A percentile compares a stretch with the other conserved stretches of the same genome.
These are phyloP conservation scores for Acronicta alni DNA, from an alignment of 2,888 invertebrate species.

Conservation along the genomic window DNA sequence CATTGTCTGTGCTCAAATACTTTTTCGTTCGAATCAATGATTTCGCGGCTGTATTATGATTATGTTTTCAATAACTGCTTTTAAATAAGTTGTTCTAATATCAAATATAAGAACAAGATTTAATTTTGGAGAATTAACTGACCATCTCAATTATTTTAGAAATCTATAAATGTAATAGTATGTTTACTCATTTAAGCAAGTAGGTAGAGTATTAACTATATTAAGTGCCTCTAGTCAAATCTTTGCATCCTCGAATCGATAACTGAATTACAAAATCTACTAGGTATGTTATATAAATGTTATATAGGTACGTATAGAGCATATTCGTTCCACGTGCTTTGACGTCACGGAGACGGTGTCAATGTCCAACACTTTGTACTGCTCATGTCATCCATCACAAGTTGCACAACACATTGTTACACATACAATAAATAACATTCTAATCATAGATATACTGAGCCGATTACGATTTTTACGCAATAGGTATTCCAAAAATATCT, in stretches of 20 bases:
- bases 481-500: no score
- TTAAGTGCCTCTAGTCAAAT: no score
- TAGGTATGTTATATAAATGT: no score
- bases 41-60: background rate
- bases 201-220: no score
- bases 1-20: slow-evolving; percentile 31
- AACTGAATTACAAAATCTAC: background rate
- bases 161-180: no score
- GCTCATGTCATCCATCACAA: background rate
- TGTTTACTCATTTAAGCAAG: no score
- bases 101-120: no score
- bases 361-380: slow-evolving; percentile 29
- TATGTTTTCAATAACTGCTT: background rate
- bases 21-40: slow-evolving; percentile 5
- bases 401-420: slow-evolving; percentile 3
- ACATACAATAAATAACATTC: slow-evolving; percentile 1
- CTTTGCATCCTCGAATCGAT: no score
- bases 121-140: no score
- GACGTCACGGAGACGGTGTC: slow-evolving; percentile 21
- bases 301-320: background rate
- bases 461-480: background rate
- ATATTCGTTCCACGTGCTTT: slow-evolving; percentile 25
- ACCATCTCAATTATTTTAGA: no score
- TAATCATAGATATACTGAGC: background rate
- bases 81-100: background rate